Base-by-base conservation (phyloP, 2,113 vertebrate genomes). In the Siniperca chuatsi region DNA sequence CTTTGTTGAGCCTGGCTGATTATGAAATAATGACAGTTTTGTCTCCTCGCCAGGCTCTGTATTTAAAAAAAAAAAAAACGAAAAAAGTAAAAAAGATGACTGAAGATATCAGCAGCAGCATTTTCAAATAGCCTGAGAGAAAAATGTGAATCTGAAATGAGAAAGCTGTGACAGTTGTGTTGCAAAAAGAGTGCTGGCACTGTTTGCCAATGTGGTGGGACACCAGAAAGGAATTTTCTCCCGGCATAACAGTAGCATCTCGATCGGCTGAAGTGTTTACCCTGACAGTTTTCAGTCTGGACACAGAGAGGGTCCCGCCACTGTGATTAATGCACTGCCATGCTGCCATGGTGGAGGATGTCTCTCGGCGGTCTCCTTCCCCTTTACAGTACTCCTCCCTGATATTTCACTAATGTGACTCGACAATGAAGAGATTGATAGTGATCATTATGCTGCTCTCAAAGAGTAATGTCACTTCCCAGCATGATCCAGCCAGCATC, bases 381-480 rank as follows among this genome's bases (percentile, higher is more conserved):
- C 69, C 77, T 88, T 90, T 90, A 79, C 92, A 86, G 86, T 87
- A 72, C 92, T 92, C 89, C 93, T 93, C 94, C 87, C 95, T 95
- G 95, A 96, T 95, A 95, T 95, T 92, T 93, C 94, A 95, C 94
- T 95, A 95, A 92, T 96, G 94, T 93, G 94, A 92, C 61, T 82
- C 84, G 87, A 94, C 95, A 94, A 94, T 91, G 94, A 92, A 93
- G 94, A 97, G 96, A 97, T 96, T 94, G 95, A 97, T 97, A 95
- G 94, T 86, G 90, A 93, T 94, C 93, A 93, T 93, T 95, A 96
- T 92, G 95, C 95, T 91, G 93, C 93, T 95, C 94, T 92, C 93
- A 95, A 95, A 95, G 95, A 96, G 94, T 95, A 95, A 95, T 95
- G 93, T 85, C 93, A 92, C 94, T 87, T 93, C 94, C 90, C 94